phyloP scores from a whole-genome alignment of 2,888 invertebrate genomes.

The Polietes domitor region DNA sequence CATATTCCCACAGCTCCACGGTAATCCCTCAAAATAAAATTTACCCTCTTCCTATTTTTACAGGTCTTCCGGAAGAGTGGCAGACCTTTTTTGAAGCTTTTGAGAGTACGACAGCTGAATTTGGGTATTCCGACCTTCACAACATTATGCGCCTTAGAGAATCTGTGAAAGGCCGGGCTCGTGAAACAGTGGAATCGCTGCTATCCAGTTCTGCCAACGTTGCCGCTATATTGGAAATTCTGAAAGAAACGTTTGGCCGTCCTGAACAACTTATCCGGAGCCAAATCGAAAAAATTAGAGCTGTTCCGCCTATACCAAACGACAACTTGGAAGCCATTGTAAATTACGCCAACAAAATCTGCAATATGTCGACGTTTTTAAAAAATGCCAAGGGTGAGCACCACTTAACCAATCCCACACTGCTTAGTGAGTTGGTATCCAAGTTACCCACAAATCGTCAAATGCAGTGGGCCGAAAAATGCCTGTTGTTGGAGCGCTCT shows the following conservation, averaged over 20 bases:
- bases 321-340: conserved; percentile 15
- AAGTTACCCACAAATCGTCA: conserved; percentile 36
- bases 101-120: too few relatives aligned
- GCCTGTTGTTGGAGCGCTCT: conserved; percentile 19
- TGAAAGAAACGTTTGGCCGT: conserved; percentile 35
- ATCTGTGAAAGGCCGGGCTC: conserved; percentile 32
- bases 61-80: conserved; percentile 45
- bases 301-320: not conserved
- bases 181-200: conserved; percentile 50
- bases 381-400: too few relatives aligned
- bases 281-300: conserved; percentile 30
- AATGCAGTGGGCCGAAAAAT: conserved; percentile 52
- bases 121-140: too few relatives aligned
- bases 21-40: not conserved
- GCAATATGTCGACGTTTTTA: too few relatives aligned
- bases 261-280: conserved; percentile 43
- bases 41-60: conserved; percentile 40
- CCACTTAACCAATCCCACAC: conserved; percentile 48
- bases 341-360: conserved; percentile 51
- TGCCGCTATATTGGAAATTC: conserved; percentile 29
- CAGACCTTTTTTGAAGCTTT: too few relatives aligned
- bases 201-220: conserved; percentile 43
- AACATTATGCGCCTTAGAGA: conserved; percentile 54
- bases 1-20: too few relatives aligned
- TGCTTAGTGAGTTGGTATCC: conserved; percentile 51